Evolutionary conservation across 2,888 invertebrate genomes (phyloP), one percentile per base, ranked within the genome.

Genomic region (Amphipyra berbera): DNA sequence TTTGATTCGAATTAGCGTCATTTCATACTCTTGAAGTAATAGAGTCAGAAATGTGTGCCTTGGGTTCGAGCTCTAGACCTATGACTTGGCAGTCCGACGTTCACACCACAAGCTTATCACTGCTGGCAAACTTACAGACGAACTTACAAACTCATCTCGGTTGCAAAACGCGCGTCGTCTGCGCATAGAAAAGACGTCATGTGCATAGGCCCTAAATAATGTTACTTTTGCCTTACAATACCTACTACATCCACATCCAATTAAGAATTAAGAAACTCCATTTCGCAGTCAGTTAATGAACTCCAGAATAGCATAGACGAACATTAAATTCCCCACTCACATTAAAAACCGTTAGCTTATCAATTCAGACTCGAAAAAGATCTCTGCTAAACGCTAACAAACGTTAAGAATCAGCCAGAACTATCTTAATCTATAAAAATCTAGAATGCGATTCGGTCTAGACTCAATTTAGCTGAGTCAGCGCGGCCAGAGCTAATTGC

Each of bases 401-500:
- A 54, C 48, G 72, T 53, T 47, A 52, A 42, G 45, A 58, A 59
- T 50, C 54, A 61, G 52, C 60, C 14, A 67, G 21, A 77, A 78
- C 48, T 49, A 63, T 61, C 66, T 58, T 71, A 70, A 75, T 75
- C 75, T 78, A 65, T 77, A 63, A 76, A 77, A 68, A 65, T 66
- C 56, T 73, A 79, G 69, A 80, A 73, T 69, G 69, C 61, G 15
- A 66, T 66, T 76, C 73, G 66, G 81, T 78, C 65, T 74, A 62
- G 69, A 61, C 71, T 71, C 50, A 49, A 68, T 78, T 75, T 56
- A 73, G 79, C 53, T 15, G 60, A 81, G 58, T 78, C 73, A 69
- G 69, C 76, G 42, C 56, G 59, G 65, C 33, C 52, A 14, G 33
- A 37, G 53, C 73, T 79, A 79, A 81, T 79, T 79, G 76, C 65